Conservation (phyloP, 2,797 vertebrate species). For the Pipistrellus pygmaeus region DNA sequence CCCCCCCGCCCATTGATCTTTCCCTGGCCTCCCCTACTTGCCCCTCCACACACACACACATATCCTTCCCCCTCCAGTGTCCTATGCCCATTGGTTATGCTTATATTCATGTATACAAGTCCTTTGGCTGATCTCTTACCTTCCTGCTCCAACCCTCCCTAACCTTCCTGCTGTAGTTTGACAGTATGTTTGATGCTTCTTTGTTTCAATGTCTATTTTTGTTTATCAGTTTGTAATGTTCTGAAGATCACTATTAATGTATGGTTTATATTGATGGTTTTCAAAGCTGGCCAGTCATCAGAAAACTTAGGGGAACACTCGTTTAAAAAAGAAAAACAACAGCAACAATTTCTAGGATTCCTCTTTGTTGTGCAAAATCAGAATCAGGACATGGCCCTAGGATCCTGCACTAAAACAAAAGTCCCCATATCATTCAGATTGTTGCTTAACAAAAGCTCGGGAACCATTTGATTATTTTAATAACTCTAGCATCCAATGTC, state of each 20-base stretch:
- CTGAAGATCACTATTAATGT: background rate
- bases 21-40: no score
- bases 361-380: background rate
- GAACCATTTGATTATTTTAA: background rate
- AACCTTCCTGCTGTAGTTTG: no score
- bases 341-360: background rate
- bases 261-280: background rate
- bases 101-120: no score
- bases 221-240: no score
- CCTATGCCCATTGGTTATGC: no score
- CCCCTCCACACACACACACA: no score
- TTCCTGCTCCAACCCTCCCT: no score
- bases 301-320: background rate
- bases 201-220: no score
- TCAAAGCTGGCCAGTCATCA: background rate
- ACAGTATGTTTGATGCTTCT: no score
- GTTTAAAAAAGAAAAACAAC: background rate
- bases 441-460: background rate
- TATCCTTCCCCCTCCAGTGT: no score
- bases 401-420: background rate
- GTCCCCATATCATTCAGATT: background rate
- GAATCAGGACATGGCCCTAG: background rate
- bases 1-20: no score
- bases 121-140: no score
- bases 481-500: background rate